Conservation (phyloP, 2,113 vertebrate species). For the Ondatra zibethicus region DNA sequence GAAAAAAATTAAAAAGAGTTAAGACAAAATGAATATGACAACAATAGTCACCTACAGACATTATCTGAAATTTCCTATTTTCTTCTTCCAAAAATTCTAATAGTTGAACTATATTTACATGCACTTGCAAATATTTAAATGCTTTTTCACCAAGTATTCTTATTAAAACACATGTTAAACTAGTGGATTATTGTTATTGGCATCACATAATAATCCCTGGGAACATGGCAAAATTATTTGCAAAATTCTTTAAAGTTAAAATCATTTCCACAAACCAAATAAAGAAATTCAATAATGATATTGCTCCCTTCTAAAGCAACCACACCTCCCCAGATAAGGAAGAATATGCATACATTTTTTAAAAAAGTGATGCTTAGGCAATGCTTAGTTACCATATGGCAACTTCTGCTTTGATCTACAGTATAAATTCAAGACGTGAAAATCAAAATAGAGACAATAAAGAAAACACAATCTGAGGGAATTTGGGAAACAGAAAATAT, state of each 20-base stretch:
- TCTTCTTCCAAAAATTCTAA: not conserved
- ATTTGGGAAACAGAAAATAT: no score
- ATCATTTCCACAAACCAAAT: not conserved
- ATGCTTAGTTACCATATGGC: fast-evolving
- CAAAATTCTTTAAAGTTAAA: not conserved
- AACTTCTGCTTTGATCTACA: not conserved
- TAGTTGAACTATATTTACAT: not conserved
- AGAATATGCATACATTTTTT: not conserved
- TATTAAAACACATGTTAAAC: not conserved
- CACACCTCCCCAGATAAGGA: not conserved
- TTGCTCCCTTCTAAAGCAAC: not conserved
- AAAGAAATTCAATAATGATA: not conserved
- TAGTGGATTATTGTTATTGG: not conserved
- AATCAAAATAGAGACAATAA: no score
- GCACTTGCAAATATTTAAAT: not conserved
- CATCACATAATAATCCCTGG: not conserved
- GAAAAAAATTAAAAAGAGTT: not conserved
- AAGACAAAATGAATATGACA: not conserved
- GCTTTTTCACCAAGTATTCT: not conserved
- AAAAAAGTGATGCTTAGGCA: not conserved
- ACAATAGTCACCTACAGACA: not conserved
- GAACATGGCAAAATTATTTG: not conserved
- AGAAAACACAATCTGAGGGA: no score
- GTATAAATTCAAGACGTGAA: not conserved
- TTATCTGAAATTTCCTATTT: not conserved